These are phyloP conservation scores for Chaenocephalus aceratus DNA, from an alignment of 2,113 vertebrate species.

Conservation along the genomic window DNA sequence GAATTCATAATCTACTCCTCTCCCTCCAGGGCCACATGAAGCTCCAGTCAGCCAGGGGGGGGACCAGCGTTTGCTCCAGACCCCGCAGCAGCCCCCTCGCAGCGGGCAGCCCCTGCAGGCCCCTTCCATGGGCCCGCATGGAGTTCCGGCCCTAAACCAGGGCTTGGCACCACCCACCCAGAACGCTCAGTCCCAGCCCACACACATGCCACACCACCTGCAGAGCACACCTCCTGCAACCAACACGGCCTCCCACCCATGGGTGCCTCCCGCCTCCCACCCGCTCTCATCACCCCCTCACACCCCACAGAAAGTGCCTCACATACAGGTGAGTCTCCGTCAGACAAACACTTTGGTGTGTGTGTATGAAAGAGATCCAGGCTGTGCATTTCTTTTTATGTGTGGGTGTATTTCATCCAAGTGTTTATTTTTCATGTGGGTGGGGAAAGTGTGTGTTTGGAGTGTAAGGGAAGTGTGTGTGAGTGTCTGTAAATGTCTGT, in stretches of 20 bases:
- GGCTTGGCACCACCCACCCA: slow-evolving; percentile 84
- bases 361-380: slow-evolving; percentile 41
- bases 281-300: slow-evolving; percentile 87
- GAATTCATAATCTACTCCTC: neutral
- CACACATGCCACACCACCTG: slow-evolving; percentile 87
- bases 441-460: slow-evolving; percentile 65
- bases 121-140: slow-evolving; percentile 81
- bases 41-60: slow-evolving; percentile 65
- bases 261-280: slow-evolving; percentile 88
- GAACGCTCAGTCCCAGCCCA: slow-evolving; percentile 77
- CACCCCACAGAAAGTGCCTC: slow-evolving; percentile 99
- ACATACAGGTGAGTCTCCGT: slow-evolving; percentile 91
- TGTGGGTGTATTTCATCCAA: slow-evolving; percentile 63
- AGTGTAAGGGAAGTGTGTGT: slow-evolving; percentile 56
- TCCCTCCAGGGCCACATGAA: slow-evolving; percentile 64
- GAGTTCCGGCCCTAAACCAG: slow-evolving; percentile 77
- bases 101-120: slow-evolving; percentile 87
- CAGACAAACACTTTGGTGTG: slow-evolving; percentile 52
- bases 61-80: slow-evolving; percentile 70
- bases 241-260: slow-evolving; percentile 93
- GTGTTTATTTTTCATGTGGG: slow-evolving; percentile 75
- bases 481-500: slow-evolving; percentile 45
- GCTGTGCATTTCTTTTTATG: slow-evolving; percentile 62
- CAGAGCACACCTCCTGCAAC: slow-evolving; percentile 92
- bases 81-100: slow-evolving; percentile 84